Evolutionary conservation across 2,888 invertebrate genomes (phyloP), one percentile per base, ranked within the genome.

Genomic region (Octonoba sinensis): DNA sequence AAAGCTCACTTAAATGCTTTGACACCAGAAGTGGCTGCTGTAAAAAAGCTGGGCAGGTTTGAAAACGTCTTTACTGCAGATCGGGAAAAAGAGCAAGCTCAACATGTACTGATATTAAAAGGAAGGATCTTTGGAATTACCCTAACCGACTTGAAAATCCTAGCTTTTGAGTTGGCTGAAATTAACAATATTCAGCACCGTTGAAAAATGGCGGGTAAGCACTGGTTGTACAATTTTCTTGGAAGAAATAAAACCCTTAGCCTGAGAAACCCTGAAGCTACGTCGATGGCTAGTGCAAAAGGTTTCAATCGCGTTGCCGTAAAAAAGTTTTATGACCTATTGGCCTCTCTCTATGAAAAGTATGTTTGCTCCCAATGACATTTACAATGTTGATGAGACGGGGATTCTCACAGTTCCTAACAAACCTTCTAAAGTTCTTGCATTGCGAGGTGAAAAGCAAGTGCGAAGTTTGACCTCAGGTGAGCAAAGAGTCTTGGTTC

Each of bases 61-160:
- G 1, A 67, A 47, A 20, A 46, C 44, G 20, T 67, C 22, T 67
- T 67, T 22, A 22, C 49, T 13, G 62, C 3, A 24, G 15, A 3
- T 24, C 62, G 51, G 22, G 64, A 67, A 20, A 51, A 49, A 27
- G 24, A 49, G 22, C 12, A 51, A 12, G 67, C 51, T 3, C 13
- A 67, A 1, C 51, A 67, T 67, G 15, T 67, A 2, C 11, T 51
- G 11, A 4, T 18, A 24, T 27, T 67, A 22, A 24, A 67, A 22
- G 18, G 15, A 16, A 24, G 67, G n/a, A n/a, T n/a, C n/a, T 67
- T 49, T 67, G 67, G 67, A 3, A 2, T 67, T 24, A 67, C 49
- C 4, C 49, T 49, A 1, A 15, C 51, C 0, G 54, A 67, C 18
- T 6, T 67, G 8, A 67, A 51, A 67, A 24, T 16, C 1, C 11